phyloP scores from a whole-genome alignment of 2,888 invertebrate genomes.

The Eupithecia tripunctaria region DNA sequence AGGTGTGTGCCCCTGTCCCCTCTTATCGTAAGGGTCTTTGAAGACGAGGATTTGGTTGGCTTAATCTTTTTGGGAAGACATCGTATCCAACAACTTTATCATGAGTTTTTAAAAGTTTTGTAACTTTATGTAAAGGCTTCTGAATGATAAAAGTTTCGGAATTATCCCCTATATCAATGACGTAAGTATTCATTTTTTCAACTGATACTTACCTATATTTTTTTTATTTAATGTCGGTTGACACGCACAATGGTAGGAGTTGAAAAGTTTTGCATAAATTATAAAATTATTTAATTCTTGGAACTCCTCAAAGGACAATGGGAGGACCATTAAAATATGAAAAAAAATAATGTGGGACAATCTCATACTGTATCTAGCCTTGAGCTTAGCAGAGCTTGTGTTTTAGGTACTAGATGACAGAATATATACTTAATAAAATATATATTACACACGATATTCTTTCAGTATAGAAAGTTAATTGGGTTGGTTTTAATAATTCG shows the following conservation, averaged over 20 bases:
- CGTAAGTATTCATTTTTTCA: background rate
- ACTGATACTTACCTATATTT: background rate
- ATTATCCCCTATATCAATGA: background rate
- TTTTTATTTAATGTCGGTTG: background rate
- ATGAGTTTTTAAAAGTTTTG: conserved; percentile 45
- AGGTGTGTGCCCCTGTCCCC: conserved; percentile 47
- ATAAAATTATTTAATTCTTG: too few relatives aligned
- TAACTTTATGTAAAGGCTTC: conserved; percentile 4
- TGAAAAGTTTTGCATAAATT: background rate
- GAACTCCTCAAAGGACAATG: background rate
- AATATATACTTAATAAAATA: too few relatives aligned
- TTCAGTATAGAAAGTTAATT: too few relatives aligned
- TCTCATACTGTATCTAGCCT: too few relatives aligned
- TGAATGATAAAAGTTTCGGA: conserved; percentile 2
- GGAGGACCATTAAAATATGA: background rate
- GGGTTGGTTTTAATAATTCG: too few relatives aligned
- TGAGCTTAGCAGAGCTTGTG: too few relatives aligned
- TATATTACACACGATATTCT: too few relatives aligned
- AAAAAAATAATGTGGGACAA: background rate
- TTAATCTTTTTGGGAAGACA: conserved; percentile 68
- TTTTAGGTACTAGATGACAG: too few relatives aligned
- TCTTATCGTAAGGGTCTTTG: conserved; percentile 63
- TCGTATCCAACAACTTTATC: conserved; percentile 48
- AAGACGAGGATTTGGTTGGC: conserved; percentile 65
- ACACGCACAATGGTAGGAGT: background rate